Base-by-base conservation (phyloP, 2,888 invertebrate species). In the Entomobrya multifasciata region DNA sequence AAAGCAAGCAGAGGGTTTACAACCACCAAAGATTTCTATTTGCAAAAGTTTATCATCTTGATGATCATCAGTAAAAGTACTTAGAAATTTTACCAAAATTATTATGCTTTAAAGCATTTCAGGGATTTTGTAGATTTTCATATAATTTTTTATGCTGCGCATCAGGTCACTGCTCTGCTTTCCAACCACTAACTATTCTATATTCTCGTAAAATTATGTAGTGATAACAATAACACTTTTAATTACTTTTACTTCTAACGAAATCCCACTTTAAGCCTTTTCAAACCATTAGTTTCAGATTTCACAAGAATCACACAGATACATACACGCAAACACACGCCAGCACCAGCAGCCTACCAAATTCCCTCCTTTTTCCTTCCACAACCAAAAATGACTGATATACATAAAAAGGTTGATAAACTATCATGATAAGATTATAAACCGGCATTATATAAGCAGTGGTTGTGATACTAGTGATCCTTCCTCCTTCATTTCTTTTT, bases 251-350 rank as follows among this genome's bases (percentile, higher is more conserved):
- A 36, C 65, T 36, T 65, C 17, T n/a, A 36, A 30, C 36, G 41
- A 65, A 60, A 65, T 65, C 65, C 65, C 65, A 65, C 17, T 65
- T 55, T 65, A 65, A 65, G 36, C 65, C 65, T 10, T 65, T 65
- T 65, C 36, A 15, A 65, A 41, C 65, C 65, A 65, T 65, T 65
- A 65, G 65, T 65, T 65, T 65, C 36, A 36, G 65, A 65, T 65
- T 36, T 36, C 36, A 41, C 36, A 65, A 65, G 65, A 65, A 17
- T 36, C 36, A 65, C 17, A 10, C 30, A 41, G 41, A 36, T 10
- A 22, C 36, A 36, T n/a, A n/a, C n/a, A n/a, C n/a, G n/a, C n/a
- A n/a, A n/a, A n/a, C n/a, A n/a, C n/a, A n/a, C n/a, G n/a, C n/a
- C n/a, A n/a, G n/a, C n/a, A n/a, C n/a, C n/a, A n/a, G n/a, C n/a